A percentile compares a stretch with the other conserved stretches of the same genome.
These are phyloP conservation scores for Oscheius sp. DNA, from an alignment of 2,888 invertebrate species.

Conservation along the genomic window DNA sequence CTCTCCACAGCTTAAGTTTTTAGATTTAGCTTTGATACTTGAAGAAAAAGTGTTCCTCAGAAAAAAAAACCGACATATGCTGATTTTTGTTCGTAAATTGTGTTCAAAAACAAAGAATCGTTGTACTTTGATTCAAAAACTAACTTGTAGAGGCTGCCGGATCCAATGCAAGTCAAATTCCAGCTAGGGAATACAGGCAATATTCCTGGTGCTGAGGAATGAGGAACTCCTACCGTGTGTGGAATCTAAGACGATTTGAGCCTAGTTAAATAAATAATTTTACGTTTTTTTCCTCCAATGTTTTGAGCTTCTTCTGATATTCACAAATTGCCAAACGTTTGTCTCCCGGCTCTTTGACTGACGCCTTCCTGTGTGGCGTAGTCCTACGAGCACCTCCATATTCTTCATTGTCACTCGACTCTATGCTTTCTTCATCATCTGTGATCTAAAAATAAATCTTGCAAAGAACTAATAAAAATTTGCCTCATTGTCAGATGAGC, in stretches of 20 bases:
- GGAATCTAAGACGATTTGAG: constrained; percentile 24
- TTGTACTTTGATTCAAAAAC: too few relatives aligned
- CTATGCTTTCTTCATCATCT: neutral
- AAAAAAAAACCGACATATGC: too few relatives aligned
- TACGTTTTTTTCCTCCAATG: constrained; percentile 24
- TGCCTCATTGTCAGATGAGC: neutral
- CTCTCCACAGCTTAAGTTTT: too few relatives aligned
- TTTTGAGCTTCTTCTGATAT: constrained; percentile 3
- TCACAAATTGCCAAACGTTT: constrained; percentile 14
- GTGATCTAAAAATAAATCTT: neutral
- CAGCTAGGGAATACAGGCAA: constrained; percentile 89
- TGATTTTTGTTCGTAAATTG: too few relatives aligned
- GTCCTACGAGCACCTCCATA: neutral
- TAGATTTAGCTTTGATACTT: too few relatives aligned
- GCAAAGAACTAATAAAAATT: neutral
- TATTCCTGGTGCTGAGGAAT: constrained; percentile 79
- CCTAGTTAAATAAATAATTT: neutral
- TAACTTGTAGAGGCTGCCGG: constrained; percentile 83
- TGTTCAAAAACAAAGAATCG: too few relatives aligned
- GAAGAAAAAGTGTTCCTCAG: too few relatives aligned
- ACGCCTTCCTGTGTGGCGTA: too few relatives aligned
- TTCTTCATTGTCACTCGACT: neutral
- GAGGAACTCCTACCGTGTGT: constrained; percentile 89
- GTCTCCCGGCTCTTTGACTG: neutral
- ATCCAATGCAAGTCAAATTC: constrained; percentile 88